Conservation (phyloP, 2,113 vertebrate genomes). For the Pleuronectes platessa region DNA sequence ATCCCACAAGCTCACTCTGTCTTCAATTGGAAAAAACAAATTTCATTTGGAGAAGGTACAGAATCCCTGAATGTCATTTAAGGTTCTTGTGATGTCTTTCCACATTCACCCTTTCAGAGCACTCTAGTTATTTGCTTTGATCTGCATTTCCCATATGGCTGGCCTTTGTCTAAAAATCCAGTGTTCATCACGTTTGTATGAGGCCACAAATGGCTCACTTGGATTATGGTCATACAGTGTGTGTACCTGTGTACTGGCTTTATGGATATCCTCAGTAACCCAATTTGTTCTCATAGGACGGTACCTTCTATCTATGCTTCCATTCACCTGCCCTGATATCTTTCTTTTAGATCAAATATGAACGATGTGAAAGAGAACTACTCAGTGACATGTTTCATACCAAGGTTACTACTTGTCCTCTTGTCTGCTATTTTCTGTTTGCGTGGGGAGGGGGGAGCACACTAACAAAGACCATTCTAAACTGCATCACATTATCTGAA, state of each 20-base stretch:
- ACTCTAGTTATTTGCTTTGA: neutral
- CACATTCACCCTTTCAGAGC: neutral
- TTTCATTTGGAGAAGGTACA: slow-evolving; percentile 94
- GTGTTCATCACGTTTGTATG: neutral
- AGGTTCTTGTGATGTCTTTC: accelerated
- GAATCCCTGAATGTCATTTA: neutral
- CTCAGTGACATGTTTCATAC: slow-evolving; percentile 90
- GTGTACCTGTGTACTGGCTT: neutral
- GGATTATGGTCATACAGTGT: neutral
- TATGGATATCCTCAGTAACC: slow-evolving; percentile 11
- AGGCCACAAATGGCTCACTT: neutral
- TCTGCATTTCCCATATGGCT: neutral
- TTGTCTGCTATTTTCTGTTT: slow-evolving; percentile 26
- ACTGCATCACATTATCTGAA: neutral
- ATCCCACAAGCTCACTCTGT: slow-evolving; percentile 87
- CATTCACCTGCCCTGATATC: slow-evolving; percentile 52
- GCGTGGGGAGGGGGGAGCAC: slow-evolving; percentile 16
- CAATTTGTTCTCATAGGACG: slow-evolving; percentile 2
- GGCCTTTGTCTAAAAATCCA: neutral
- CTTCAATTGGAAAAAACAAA: slow-evolving; percentile 88
- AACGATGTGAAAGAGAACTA: slow-evolving; percentile 85
- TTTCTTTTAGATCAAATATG: slow-evolving; percentile 90
- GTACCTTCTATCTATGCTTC: slow-evolving; percentile 6
- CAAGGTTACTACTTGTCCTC: slow-evolving; percentile 85
- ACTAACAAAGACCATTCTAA: neutral